Evolutionary conservation across 1,140 invertebrate genomes (phyloP).

Genomic region (Pseudomyrmex gracilis): DNA sequence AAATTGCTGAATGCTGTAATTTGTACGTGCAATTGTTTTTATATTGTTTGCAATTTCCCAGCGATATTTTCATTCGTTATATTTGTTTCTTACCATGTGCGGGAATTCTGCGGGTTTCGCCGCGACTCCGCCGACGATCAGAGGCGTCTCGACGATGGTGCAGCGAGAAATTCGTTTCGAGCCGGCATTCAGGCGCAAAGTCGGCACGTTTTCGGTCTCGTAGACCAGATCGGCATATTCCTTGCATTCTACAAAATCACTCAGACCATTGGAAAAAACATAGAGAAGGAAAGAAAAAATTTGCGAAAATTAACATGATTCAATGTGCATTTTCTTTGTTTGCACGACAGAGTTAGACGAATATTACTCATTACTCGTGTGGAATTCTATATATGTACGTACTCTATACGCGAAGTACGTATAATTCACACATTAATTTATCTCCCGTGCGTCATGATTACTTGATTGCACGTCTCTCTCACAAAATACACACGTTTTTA

Average conservation of each 20-base stretch:
- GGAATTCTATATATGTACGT: background rate
- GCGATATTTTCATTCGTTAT: background rate
- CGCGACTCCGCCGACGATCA: slow-evolving; percentile 83
- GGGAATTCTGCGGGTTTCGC: slow-evolving; percentile 83
- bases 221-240: slow-evolving; percentile 78
- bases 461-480: background rate
- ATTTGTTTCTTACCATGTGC: slow-evolving; percentile 81
- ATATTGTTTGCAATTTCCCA: background rate
- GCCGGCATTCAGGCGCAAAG: slow-evolving; percentile 69
- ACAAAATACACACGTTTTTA: slow-evolving; percentile 1
- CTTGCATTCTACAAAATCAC: slow-evolving; percentile 74
- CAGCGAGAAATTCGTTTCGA: slow-evolving; percentile 77
- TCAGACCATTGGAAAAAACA: background rate
- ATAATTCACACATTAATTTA: background rate
- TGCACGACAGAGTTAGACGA: no score
- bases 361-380: no score
- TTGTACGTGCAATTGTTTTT: no score
- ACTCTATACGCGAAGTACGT: background rate
- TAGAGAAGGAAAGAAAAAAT: background rate
- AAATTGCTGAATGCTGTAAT: background rate
- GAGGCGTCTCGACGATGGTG: slow-evolving; percentile 76
- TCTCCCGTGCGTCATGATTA: background rate
- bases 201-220: slow-evolving; percentile 68
- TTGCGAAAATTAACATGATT: background rate
- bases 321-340: background rate